These are phyloP conservation scores for Lymantria monacha DNA, from an alignment of 2,888 invertebrate species.

Conservation along the genomic window DNA sequence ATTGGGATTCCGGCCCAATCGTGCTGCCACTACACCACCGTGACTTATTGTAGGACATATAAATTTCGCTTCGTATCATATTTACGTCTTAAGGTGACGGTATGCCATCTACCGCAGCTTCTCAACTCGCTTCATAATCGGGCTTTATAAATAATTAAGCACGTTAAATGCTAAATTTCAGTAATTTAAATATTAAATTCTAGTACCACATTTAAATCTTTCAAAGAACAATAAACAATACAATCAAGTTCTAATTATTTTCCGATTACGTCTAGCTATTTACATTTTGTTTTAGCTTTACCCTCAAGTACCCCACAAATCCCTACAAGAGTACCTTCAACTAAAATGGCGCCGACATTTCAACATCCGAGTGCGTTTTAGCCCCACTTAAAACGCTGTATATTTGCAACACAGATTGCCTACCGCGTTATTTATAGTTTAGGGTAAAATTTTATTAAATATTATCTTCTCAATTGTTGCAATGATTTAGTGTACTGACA, in stretches of 20 bases:
- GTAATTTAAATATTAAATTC: no score
- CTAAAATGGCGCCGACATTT: constrained; percentile 51
- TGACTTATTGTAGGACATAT: no score
- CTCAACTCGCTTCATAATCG: no score
- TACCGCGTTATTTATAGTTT: constrained; percentile 54
- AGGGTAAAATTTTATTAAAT: constrained; percentile 46
- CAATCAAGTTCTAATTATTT: constrained; percentile 34
- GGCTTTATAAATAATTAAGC: no score
- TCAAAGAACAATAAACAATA: not conserved
- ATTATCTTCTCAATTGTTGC: constrained; percentile 28
- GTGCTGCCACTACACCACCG: no score
- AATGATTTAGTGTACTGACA: constrained; percentile 24
- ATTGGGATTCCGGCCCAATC: no score
- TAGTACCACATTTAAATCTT: no score
- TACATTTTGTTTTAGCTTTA: constrained; percentile 26
- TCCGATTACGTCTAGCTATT: constrained; percentile 32
- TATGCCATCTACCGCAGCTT: no score
- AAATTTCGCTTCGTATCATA: no score
- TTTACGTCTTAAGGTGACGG: no score
- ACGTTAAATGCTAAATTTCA: no score
- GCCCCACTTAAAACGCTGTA: constrained; percentile 56
- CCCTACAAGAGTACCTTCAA: constrained; percentile 41
- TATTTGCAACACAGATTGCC: constrained; percentile 61
- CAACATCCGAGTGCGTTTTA: constrained; percentile 56
- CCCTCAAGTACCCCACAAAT: constrained; percentile 31